phyloP scores from a whole-genome alignment of 2,113 vertebrate genomes.

The Larimichthys polyactis region DNA sequence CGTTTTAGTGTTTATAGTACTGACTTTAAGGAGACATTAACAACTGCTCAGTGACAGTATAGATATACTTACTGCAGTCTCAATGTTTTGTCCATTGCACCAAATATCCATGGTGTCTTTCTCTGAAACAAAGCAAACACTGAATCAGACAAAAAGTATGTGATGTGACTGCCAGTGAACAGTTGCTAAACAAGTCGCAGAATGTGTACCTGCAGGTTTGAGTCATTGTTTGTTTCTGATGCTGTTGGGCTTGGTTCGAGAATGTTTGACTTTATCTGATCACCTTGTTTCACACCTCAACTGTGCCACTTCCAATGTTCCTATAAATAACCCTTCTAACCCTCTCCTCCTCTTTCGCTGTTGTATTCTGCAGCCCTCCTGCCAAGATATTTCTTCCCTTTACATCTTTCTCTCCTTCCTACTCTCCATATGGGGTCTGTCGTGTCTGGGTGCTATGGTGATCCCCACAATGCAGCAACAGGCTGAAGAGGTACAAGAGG shows the following conservation, averaged over 20 bases:
- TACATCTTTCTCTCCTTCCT: too few relatives aligned
- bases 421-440: too few relatives aligned
- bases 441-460: too few relatives aligned
- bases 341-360: too few relatives aligned
- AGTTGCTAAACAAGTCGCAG: neutral
- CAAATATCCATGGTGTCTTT: constrained; percentile 99
- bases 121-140: constrained; percentile 82
- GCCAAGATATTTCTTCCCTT: too few relatives aligned
- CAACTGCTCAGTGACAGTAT: neutral
- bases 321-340: too few relatives aligned
- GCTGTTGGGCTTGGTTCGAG: neutral
- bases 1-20: neutral
- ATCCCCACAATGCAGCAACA: too few relatives aligned
- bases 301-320: too few relatives aligned
- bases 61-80: constrained; percentile 95
- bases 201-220: neutral
- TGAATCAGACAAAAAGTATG: neutral
- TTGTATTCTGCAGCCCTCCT: too few relatives aligned
- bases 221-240: neutral
- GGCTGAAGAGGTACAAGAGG: too few relatives aligned
- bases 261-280: neutral
- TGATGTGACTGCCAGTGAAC: neutral
- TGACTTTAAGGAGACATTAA: neutral
- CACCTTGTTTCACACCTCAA: neutral
- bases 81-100: constrained; percentile 96